These are phyloP conservation scores for Aurelia coerulea DNA, from an alignment of 30 jellyfish, hydroid and myxozoan species.

Conservation along the genomic window DNA sequence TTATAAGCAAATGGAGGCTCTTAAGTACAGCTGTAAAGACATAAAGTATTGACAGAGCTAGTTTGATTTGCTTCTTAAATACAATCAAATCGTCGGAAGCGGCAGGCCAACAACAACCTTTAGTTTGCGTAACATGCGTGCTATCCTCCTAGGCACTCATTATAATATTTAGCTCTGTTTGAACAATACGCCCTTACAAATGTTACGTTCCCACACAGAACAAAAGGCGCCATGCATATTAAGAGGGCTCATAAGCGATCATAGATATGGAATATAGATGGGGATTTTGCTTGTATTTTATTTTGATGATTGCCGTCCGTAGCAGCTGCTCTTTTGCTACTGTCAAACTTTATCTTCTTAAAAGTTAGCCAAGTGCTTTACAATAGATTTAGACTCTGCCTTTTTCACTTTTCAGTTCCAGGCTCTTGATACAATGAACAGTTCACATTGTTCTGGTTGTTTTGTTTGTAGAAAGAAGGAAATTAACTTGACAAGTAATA, in stretches of 20 bases:
- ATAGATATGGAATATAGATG: neutral
- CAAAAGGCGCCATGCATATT: constrained; percentile 30
- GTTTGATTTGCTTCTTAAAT: constrained; percentile 49
- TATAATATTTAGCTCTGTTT: constrained; percentile 29
- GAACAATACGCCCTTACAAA: constrained; percentile 61
- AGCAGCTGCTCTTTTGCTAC: too few relatives aligned
- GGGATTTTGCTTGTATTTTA: too few relatives aligned
- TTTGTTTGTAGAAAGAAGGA: too few relatives aligned
- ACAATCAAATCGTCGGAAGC: constrained; percentile 63
- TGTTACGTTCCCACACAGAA: constrained; percentile 68
- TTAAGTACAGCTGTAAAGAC: constrained; percentile 42
- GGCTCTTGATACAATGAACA: too few relatives aligned
- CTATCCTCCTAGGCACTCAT: constrained; percentile 39
- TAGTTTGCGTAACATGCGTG: constrained; percentile 70
- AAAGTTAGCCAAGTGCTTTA: too few relatives aligned
- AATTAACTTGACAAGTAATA: too few relatives aligned
- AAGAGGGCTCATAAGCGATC: constrained; percentile 10
- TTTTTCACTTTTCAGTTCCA: too few relatives aligned
- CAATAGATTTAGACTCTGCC: too few relatives aligned
- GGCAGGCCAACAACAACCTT: constrained; percentile 46
- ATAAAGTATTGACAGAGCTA: constrained; percentile 47
- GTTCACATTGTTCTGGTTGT: too few relatives aligned
- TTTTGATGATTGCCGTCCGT: too few relatives aligned
- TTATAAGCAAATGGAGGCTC: neutral
- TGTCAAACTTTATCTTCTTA: too few relatives aligned